Base-by-base conservation (phyloP, 2,888 invertebrate genomes). In the Eupithecia insigniata region DNA sequence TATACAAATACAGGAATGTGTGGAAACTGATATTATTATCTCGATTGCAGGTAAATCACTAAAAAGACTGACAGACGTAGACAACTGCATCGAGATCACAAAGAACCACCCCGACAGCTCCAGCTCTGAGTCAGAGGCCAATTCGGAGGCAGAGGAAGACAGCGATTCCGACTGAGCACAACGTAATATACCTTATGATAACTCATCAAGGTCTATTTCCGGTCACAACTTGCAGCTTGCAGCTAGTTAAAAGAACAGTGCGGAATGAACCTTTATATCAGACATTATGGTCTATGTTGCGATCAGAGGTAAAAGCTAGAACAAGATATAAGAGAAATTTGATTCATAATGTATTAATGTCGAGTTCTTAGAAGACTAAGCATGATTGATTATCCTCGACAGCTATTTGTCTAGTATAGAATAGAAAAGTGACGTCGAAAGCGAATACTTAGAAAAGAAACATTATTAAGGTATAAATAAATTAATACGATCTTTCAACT, bases 71-170 rank as follows among this genome's bases (percentile, higher is more conserved):
- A 94, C 93, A 1, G 94, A 94, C 77, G 87, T 92, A 58, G 94
- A 94, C 83, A 94, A 94, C 86, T 94, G 94, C 82, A 92, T 94
- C 69, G 94, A 94, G 82, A 94, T 94, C 77, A 94, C 94, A 0
- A 94, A 94, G 85, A 92, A 93, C 78, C 94, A 94, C 76, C 86
- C 92, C 0, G 94, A 94, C 83, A 92, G 92, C 79, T 94, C 94
- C 8, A 93, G 94, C 46, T 92, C 93, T 0, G 94, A 94, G 71
- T 92, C 91, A 0, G 81, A 34, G 64, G 34, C 82, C 83, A 92
- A 92, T 79, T 55, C 55, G 0, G 55, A 26, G 7, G 73, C 88
- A 0, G 90, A 91, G 0, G 89, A 91, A 65, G 93, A 93, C 78
- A 92, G 90, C 72, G 94, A 94, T 74, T 92, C 87, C 66, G 94